Base-by-base conservation (phyloP, 2,113 vertebrate species). In the Elephantulus edwardii region DNA sequence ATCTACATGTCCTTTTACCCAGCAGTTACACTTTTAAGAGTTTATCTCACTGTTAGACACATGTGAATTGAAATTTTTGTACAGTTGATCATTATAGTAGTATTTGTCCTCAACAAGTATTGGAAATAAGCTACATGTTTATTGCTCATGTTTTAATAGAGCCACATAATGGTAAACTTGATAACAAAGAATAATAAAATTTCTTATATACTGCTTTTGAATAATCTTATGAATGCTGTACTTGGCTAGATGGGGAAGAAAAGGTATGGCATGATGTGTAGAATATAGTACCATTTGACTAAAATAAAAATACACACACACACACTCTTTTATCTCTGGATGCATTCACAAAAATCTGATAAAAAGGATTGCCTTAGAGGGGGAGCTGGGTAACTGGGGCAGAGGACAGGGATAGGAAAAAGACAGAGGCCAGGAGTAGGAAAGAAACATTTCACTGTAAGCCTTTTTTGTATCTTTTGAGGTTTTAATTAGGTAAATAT, bases 121-220 rank as follows among this genome's bases (percentile, higher is more conserved):
- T 79, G 35, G 42, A 86, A 94, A 85, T n/a, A 68, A 56, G 83
- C 44, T 50, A 78, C 68, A 84, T 48, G 35, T 71, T 88, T 38
- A 12, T 77, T 66, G 11, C 42, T 89, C 66, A 89, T 76, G 50
- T 86, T 48, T 44, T 13, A 56, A 70, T 56, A 44, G 35, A 83
- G 42, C 17, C 48, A 19, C 44, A 9, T 70, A 90, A 52, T 76
- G 42, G 72, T 76, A 90, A 86, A 80, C 7, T 3, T 11, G 88
- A 72, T 89, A 70, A 85, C 38, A 78, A 86, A 66, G 16, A 86
- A 75, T 68, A 30, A 91, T 48, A 83, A 93, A 64, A 28, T 7
- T 66, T 52, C 83, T 83, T 42, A 13, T 62, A 17, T 20, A 9
- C 40, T 68, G 33, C 24, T 20, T 4, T 48, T n/a, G 46, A 66